Conservation (phyloP, 2,113 vertebrate species). For the Euleptes europaea region DNA sequence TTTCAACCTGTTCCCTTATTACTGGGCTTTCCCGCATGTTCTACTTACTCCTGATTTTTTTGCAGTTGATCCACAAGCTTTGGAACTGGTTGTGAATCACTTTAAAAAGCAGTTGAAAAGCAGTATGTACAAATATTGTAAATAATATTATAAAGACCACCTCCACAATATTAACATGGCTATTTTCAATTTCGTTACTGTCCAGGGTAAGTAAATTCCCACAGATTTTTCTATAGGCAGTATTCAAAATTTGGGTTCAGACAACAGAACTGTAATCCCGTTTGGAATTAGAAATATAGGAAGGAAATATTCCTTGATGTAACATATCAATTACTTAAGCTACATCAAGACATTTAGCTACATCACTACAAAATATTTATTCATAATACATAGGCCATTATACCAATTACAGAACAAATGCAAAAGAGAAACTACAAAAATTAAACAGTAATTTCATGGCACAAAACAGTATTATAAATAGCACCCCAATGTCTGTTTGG, state of each 20-base stretch:
- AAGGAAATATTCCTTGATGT: neutral
- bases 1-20: neutral
- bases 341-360: no score
- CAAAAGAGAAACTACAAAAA: neutral
- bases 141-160: no score
- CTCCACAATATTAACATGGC: neutral
- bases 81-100: no score
- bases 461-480: neutral
- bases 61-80: no score
- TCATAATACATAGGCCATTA: neutral
- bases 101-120: no score
- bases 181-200: neutral
- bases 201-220: neutral
- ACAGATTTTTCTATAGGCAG: neutral
- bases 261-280: neutral
- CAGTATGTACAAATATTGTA: no score
- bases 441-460: neutral
- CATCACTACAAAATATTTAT: neutral
- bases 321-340: neutral
- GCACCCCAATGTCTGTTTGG: neutral
- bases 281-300: neutral
- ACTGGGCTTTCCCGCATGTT: no score
- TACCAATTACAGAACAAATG: neutral
- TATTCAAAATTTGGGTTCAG: neutral
- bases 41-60: no score